These are phyloP conservation scores for Malurus leucopterus DNA, from an alignment of 2,797 vertebrate species.

Conservation along the genomic window DNA sequence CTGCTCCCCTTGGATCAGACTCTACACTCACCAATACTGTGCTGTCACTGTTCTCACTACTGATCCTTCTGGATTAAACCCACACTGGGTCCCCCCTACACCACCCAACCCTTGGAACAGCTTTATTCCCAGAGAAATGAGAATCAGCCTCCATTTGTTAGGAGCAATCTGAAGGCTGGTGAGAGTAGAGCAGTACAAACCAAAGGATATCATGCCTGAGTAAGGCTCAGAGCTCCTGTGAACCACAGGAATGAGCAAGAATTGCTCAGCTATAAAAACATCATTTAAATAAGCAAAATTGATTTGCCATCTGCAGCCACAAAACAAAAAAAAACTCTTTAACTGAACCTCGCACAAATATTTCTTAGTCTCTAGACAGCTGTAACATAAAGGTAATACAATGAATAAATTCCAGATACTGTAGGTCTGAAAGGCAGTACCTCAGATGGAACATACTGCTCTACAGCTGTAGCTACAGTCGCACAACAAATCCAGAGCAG, in stretches of 20 bases:
- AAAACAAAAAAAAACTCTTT: neutral
- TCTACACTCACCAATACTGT: neutral
- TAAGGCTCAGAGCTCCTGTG: neutral
- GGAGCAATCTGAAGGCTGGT: neutral
- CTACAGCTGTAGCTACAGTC: constrained; percentile 92
- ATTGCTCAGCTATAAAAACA: neutral
- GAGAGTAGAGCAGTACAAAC: neutral
- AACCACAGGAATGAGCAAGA: neutral
- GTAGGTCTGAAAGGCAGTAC: constrained; percentile 56
- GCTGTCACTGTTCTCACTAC: neutral
- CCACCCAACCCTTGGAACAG: fast-evolving
- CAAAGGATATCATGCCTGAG: neutral
- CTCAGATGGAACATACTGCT: constrained; percentile 93
- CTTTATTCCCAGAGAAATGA: neutral
- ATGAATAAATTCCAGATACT: neutral
- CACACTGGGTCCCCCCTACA: neutral
- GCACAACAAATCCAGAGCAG: constrained; percentile 98
- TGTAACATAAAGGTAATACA: neutral
- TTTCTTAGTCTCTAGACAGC: neutral
- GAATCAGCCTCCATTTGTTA: neutral
- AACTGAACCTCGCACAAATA: neutral
- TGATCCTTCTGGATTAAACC: neutral
- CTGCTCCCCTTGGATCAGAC: neutral
- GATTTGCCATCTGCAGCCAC: neutral
- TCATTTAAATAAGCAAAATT: neutral